Base-by-base conservation (phyloP, 1,140 invertebrate genomes). In the Pomacea maculata region DNA sequence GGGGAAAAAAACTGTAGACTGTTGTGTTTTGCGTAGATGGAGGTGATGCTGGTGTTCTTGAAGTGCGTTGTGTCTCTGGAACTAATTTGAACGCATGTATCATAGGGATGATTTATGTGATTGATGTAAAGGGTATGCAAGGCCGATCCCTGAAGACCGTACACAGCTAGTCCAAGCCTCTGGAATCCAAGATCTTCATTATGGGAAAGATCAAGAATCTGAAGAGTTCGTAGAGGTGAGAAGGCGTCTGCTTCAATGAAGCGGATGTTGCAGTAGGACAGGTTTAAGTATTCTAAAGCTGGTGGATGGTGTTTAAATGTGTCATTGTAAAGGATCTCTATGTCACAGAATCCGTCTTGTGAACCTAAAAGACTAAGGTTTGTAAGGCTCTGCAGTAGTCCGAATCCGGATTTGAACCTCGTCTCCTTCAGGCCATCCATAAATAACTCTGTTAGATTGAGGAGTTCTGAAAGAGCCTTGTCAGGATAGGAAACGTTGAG, bases 211-310 rank as follows among this genome's bases (percentile, higher is more conserved):
- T 83, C 79, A n/a, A 83, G 71, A 15, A 19, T 52, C 57, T 78
- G 55, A 64, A 83, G 70, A 34, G 73, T 52, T 29, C 57, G 54
- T 2, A 80, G 71, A 34, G 54, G 45, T 54, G 21, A 21, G 75
- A 77, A 81, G 21, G 72, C 64, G 3, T 75, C 70, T 34, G 63
- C 64, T 55, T 63, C 45, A 54, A 80, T 82, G 67, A 25, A 81
- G 76, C 52, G 11, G 9, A 83, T 67, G 57, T 77, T 54, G 64
- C 75, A 80, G 21, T n/a, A 14, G 19, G 83, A 82, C 14, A 85
- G 17, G 65, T 85, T 76, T 8, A 85, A 61, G 19, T 63, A 55
- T 34, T 15, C 63, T 21, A 85, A 45, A 65, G 65, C 63, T 5
- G 21, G n/a, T 29, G 79, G 52, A 11, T 76, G 52, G 63, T 78